These are phyloP conservation scores for Macrochelys suwanniensis DNA, from an alignment of 2,797 vertebrate genomes.

Conservation along the genomic window DNA sequence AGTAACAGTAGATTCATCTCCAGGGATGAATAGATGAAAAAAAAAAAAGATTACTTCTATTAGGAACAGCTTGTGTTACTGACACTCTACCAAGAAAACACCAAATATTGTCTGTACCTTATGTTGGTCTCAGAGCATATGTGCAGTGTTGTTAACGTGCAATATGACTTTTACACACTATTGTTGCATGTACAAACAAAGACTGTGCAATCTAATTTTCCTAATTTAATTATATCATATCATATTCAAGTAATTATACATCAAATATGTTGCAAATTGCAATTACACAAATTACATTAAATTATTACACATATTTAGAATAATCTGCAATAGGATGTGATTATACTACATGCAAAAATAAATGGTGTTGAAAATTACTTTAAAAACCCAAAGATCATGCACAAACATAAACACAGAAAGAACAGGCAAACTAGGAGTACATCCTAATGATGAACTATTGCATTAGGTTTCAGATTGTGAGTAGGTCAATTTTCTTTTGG, in stretches of 20 bases:
- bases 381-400: background rate
- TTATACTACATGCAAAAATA: background rate
- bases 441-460: background rate
- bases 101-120: background rate
- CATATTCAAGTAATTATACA: background rate
- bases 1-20: background rate
- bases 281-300: slow-evolving; percentile 4
- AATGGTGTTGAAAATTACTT: background rate
- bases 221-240: background rate
- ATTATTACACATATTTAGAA: background rate
- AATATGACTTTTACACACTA: background rate
- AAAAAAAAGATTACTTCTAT: background rate
- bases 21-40: background rate
- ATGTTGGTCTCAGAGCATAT: background rate
- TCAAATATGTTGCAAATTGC: background rate
- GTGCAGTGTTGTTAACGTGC: background rate
- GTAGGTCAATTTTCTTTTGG: background rate
- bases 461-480: background rate
- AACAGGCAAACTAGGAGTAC: background rate
- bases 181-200: background rate
- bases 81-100: slow-evolving; percentile 10
- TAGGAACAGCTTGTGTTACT: background rate
- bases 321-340: background rate
- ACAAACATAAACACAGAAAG: background rate
- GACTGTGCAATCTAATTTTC: background rate